Percentiles rank a stretch among this genome's conserved stretches.
Evolutionary conservation across 92 coral and sea anemone species (phyloP).

Genomic region (Parazoanthus swiftii): DNA sequence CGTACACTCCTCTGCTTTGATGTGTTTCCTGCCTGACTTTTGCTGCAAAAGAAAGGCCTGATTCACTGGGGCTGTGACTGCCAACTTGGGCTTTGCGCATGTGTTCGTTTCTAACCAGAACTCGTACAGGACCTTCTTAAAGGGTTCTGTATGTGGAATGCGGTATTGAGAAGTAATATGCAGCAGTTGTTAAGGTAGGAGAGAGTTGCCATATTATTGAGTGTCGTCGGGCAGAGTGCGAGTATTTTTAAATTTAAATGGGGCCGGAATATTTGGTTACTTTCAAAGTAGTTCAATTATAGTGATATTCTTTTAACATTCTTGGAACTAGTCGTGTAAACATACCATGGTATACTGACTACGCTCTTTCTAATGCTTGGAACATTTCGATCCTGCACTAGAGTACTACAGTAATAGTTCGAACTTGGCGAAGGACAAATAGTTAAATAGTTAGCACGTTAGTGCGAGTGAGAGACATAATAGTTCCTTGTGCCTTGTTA

Average conservation of each 20-base stretch:
- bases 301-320: not conserved
- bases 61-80: not conserved
- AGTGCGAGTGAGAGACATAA: not conserved
- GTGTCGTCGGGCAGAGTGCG: not conserved
- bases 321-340: not conserved
- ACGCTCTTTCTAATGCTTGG: not conserved
- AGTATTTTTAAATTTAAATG: not conserved
- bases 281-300: not conserved
- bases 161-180: slow-evolving; percentile 3
- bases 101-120: not conserved
- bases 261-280: not conserved
- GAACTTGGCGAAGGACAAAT: not conserved
- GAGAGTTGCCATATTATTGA: not conserved
- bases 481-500: not conserved
- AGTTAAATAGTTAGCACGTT: not conserved
- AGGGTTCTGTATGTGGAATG: slow-evolving; percentile 11
- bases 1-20: slow-evolving; percentile 36
- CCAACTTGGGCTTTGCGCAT: not conserved
- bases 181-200: slow-evolving; percentile 12
- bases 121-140: not conserved
- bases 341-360: not conserved
- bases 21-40: not conserved
- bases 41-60: not conserved
- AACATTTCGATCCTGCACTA: not conserved
- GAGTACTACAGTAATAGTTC: too few species aligned